phyloP scores from a whole-genome alignment of 2,888 invertebrate genomes.

The Mythimna ferrago region DNA sequence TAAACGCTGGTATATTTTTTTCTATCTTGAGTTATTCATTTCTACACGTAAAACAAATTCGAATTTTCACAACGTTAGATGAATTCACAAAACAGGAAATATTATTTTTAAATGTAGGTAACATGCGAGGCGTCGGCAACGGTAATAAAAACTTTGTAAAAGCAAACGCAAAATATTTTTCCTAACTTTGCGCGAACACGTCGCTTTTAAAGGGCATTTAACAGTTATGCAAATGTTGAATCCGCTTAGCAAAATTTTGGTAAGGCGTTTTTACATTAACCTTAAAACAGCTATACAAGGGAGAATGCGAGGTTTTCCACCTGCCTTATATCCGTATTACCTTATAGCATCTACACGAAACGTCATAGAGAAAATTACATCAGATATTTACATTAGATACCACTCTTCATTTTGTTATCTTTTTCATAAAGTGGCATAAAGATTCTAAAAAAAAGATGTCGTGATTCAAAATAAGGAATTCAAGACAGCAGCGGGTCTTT shows the following conservation, averaged over 20 bases:
- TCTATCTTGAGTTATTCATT: no score
- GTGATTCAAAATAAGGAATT: conserved; percentile 80
- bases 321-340: not conserved
- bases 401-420: conserved; percentile 39
- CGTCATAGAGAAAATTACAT: conserved; percentile 29
- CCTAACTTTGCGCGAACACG: conserved; percentile 65
- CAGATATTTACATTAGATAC: conserved; percentile 27
- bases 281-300: conserved; percentile 22
- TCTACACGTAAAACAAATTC: conserved; percentile 21
- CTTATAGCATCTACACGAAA: not conserved
- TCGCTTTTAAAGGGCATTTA: conserved; percentile 69
- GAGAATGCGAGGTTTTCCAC: not conserved
- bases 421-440: conserved; percentile 54
- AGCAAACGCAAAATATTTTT: conserved; percentile 70
- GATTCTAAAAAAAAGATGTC: conserved; percentile 68
- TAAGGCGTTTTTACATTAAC: conserved; percentile 64
- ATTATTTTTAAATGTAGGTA: conserved; percentile 58
- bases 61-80: conserved; percentile 40
- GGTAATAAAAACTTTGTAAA: conserved; percentile 68
- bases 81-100: conserved; percentile 53
- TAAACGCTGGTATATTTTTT: no score
- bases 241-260: conserved; percentile 67
- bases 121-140: conserved; percentile 58
- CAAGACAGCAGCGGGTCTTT: conserved; percentile 74
- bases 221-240: conserved; percentile 72